phyloP scores from a whole-genome alignment of 2,113 vertebrate species.

The Symphodus melops region DNA sequence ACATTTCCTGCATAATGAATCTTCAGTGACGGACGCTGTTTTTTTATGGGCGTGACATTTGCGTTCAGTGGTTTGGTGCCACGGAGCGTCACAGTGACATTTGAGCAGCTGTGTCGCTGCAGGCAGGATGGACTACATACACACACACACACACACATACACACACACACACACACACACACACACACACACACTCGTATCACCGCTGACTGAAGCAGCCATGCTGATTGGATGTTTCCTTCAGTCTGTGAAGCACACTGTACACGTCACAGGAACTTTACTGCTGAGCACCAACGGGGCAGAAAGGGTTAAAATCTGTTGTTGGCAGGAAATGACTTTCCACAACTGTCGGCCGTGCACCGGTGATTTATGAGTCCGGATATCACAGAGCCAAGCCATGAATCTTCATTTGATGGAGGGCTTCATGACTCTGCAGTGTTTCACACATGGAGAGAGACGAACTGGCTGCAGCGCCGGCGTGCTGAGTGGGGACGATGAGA shows the following conservation, averaged over 20 bases:
- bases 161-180: too few relatives aligned
- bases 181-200: too few relatives aligned
- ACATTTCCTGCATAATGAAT: conserved; percentile 56
- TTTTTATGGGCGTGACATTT: conserved; percentile 67
- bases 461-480: background rate
- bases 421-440: conserved; percentile 31
- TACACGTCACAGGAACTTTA: background rate
- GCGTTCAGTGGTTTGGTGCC: conserved; percentile 59
- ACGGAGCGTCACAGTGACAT: conserved; percentile 55
- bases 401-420: conserved; percentile 60
- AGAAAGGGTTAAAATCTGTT: conserved; percentile 26
- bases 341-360: conserved; percentile 50
- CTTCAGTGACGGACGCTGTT: conserved; percentile 29
- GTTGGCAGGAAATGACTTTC: conserved; percentile 66
- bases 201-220: background rate
- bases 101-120: conserved; percentile 60
- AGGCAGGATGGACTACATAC: conserved; percentile 54
- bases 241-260: background rate
- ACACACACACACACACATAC: too few relatives aligned
- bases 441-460: conserved; percentile 8
- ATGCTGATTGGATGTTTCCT: too few relatives aligned
- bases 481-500: background rate
- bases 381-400: conserved; percentile 41
- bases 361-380: conserved; percentile 63
- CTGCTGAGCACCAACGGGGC: background rate